A percentile compares a stretch with the other conserved stretches of the same genome.
These are phyloP conservation scores for Vicugna pacos DNA, from an alignment of 2,113 vertebrate genomes.

Conservation along the genomic window DNA sequence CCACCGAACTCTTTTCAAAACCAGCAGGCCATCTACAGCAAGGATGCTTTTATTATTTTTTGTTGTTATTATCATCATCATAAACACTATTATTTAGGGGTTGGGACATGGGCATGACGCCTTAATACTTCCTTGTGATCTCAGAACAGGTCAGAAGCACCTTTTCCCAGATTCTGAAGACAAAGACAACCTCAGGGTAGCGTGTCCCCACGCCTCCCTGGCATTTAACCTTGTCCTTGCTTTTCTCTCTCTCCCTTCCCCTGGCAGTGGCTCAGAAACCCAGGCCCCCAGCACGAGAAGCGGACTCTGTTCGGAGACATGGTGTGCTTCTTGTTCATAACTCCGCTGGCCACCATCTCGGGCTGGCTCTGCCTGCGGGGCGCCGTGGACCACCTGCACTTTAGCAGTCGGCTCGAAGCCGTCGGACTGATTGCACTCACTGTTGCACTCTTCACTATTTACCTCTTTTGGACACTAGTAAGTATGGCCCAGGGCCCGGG, in stretches of 20 bases:
- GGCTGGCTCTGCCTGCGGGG: constrained; percentile 92
- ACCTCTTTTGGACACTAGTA: constrained; percentile 93
- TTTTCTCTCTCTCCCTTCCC: constrained; percentile 69
- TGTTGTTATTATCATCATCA: neutral
- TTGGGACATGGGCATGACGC: accelerated
- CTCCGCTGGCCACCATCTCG: constrained; percentile 89
- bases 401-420: constrained; percentile 91
- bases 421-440: constrained; percentile 92
- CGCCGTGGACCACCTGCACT: constrained; percentile 91
- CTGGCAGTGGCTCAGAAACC: constrained; percentile 90
- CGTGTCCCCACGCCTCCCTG: neutral
- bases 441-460: constrained; percentile 92
- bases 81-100: neutral
- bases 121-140: accelerated
- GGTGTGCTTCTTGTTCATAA: constrained; percentile 92
- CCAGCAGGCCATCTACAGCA: neutral
- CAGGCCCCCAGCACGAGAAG: constrained; percentile 90
- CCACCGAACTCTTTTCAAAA: neutral
- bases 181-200: accelerated
- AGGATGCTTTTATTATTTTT: neutral
- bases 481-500: constrained; percentile 74
- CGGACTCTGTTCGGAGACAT: constrained; percentile 91
- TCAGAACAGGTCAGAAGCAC: neutral
- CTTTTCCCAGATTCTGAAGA: neutral
- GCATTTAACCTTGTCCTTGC: constrained; percentile 37